Conservation (phyloP, 2,797 vertebrate species). For the Gymnoscopelus microlampas region DNA sequence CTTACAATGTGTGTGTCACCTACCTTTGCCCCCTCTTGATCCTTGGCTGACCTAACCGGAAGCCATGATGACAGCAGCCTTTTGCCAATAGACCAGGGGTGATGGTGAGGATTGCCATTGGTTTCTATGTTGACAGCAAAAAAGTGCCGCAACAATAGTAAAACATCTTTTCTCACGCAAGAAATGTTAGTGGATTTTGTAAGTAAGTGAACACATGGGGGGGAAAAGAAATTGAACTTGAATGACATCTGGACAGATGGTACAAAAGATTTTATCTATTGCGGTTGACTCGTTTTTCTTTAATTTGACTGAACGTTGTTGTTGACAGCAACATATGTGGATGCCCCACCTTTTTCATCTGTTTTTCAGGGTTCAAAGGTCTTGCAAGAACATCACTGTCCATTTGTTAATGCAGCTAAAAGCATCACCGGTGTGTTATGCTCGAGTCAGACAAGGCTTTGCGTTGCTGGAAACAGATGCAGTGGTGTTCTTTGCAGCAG, state of each 20-base stretch:
- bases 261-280: slow-evolving; percentile 38
- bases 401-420: slow-evolving; percentile 71
- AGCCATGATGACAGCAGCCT: slow-evolving; percentile 99
- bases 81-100: slow-evolving; percentile 99
- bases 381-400: slow-evolving; percentile 77
- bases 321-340: slow-evolving; percentile 57
- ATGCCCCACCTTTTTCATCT: slow-evolving; percentile 67
- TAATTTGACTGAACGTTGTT: slow-evolving; percentile 49
- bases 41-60: slow-evolving; percentile 99
- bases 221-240: slow-evolving; percentile 29
- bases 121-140: slow-evolving; percentile 80
- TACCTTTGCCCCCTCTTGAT: slow-evolving; percentile 96
- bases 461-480: slow-evolving; percentile 67
- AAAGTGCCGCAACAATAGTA: slow-evolving; percentile 73
- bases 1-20: slow-evolving; percentile 99
- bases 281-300: slow-evolving; percentile 31
- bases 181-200: slow-evolving; percentile 43
- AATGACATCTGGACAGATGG: slow-evolving; percentile 46
- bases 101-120: slow-evolving; percentile 99
- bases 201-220: slow-evolving; percentile 61
- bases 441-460: slow-evolving; percentile 56
- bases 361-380: slow-evolving; percentile 73
- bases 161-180: slow-evolving; percentile 63
- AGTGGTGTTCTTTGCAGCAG: slow-evolving; percentile 78
- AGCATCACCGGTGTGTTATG: slow-evolving; percentile 56